phyloP scores from a whole-genome alignment of 2,797 vertebrate genomes.

The Amblyraja radiata region DNA sequence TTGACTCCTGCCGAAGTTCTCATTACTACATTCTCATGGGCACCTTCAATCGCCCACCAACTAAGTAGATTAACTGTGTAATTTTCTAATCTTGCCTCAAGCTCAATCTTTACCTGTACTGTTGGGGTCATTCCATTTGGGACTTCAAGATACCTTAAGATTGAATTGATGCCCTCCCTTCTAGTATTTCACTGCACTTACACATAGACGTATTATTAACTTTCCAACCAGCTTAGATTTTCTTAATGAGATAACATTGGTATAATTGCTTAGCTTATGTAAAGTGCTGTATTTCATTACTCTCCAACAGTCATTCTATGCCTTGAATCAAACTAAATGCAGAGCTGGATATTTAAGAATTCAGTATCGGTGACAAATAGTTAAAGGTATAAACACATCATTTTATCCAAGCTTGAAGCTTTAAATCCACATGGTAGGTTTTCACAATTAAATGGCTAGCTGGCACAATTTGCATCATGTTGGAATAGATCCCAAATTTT shows the following conservation, averaged over 20 bases:
- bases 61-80: slow-evolving; percentile 19
- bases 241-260: slow-evolving; percentile 32
- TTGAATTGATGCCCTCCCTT: slow-evolving; percentile 12
- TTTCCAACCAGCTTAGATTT: slow-evolving; percentile 16
- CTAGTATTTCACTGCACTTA: neutral
- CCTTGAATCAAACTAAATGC: slow-evolving; percentile 2
- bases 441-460: neutral
- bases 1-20: neutral
- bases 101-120: slow-evolving; percentile 8
- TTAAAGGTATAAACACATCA: slow-evolving; percentile 13
- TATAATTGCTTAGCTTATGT: slow-evolving; percentile 6
- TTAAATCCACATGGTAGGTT: neutral
- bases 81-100: slow-evolving; percentile 34
- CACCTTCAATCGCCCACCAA: neutral
- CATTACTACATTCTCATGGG: neutral
- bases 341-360: neutral
- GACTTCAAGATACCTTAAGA: neutral
- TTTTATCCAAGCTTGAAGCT: neutral
- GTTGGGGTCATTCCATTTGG: slow-evolving; percentile 19
- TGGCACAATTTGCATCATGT: neutral
- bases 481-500: neutral
- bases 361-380: neutral
- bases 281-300: slow-evolving; percentile 1
- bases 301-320: neutral
- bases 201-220: neutral